Evolutionary conservation across 2,888 invertebrate species (phyloP), one percentile per base, ranked within the genome.

Genomic region (Epinotia ramella): DNA sequence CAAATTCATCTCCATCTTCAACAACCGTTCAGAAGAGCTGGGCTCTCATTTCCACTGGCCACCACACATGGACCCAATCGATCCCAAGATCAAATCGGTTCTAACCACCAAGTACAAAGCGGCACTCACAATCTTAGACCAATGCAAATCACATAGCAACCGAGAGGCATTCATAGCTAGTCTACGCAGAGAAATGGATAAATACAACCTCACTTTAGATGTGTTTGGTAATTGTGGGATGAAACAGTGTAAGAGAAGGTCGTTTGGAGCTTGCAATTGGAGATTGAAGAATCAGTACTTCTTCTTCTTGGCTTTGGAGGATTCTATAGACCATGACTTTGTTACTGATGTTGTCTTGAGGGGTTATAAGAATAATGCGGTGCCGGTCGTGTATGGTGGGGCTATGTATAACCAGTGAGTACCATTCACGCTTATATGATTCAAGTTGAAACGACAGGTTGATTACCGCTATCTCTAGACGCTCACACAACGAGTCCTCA

Each of bases 271-370:
- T 0, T 93, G 91, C 77, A 89, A 89, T 73, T 89, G 87, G 81
- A 90, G 86, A 73, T 69, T 95, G 28, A 94, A 92, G 80, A 90
- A 91, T 64, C 91, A 95, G 72, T 97, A 97, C 85, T 96, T 95
- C 84, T 97, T 97, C 84, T 97, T 97, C 82, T 87, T 97, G 62
- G 95, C 95, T 0, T 95, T 97, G 82, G 97, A 97, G 87, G 97
- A 97, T 86, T 96, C 96, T 13, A 90, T 96, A 77, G 96, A 96
- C 80, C 84, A 84, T 94, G 91, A 91, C 79, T 92, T 82, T 78
- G 78, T 92, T 0, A 91, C 90, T 0, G 79, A 82, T 18, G 78
- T 95, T 81, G 95, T 97, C 79, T 95, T 95, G 84, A 89, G 92
- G 79, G 91, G 91, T 0, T 90, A 94, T 79, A 92, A 95, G 73